Evolutionary conservation across 1,140 invertebrate genomes (phyloP), one percentile per base, ranked within the genome.

Genomic region (Portunus trituberculatus): DNA sequence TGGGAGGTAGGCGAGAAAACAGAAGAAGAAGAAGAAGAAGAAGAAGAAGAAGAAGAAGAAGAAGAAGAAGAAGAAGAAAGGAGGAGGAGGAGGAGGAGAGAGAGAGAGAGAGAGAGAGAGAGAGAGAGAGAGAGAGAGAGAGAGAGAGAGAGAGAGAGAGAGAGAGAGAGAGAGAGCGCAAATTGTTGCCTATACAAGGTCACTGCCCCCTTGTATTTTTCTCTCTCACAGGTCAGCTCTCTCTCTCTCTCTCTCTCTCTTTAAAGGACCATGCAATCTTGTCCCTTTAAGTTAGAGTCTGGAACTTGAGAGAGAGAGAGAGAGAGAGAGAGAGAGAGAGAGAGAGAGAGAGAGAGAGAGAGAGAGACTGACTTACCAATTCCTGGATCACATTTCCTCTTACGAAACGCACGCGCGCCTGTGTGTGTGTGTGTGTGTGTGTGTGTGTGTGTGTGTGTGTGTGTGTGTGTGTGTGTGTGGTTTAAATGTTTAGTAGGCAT

Each of bases 391-490:
- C 2, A 45, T 32, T 32, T 90, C n/a, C 2, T 39, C 31, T 46
- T 28, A 28, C 25, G 31, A 12, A 48, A 29, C 16, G 45, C 25
- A 7, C 25, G 88, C 45, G 45, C 45, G 45, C 45, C 8, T 90
- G 45, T 90, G 88, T 90, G 88, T 91, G 48, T 91, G 48, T 91
- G 89, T 91, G 48, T 91, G 89, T 91, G 89, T 91, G 48, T 91
- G 48, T 91, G 89, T 91, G 48, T 59, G 89, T 91, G 89, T 91
- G 48, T 91, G 48, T 46, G 39, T 91, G 89, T 46, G 89, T 91
- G 48, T 91, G 48, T 91, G 89, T 91, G 48, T 91, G 89, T 91
- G 89, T 46, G 48, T 91, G 39, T 91, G 89, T 91, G 48, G 12
- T 91, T 39, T 91, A n/a, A 48, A 39, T 91, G 89, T 91, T 25